A percentile compares a stretch with the other conserved stretches of the same genome.
Conservation (phyloP, 2,888 invertebrate species). For the Lepidochrysops patricia region DNA sequence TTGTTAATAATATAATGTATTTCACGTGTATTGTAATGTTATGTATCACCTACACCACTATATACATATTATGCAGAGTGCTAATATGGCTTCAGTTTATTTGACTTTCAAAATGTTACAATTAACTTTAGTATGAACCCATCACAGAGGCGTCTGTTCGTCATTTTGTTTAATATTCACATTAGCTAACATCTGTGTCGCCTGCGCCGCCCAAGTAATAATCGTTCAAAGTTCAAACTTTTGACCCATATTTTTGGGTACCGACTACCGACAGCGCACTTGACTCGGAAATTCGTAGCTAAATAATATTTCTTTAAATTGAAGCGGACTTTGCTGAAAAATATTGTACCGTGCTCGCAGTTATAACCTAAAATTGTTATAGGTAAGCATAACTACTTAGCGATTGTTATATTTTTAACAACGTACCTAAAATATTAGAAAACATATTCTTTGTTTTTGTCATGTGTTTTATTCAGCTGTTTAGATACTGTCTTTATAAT, state of each 20-base stretch:
- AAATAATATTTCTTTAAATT: neutral
- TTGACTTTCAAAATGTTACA: no score
- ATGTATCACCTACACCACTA: no score
- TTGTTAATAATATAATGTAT: no score
- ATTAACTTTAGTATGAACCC: neutral
- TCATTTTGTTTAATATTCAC: neutral
- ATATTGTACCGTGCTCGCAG: neutral
- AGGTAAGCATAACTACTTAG: no score
- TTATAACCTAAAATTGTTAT: no score
- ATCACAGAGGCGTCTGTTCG: neutral
- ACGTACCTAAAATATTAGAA: no score
- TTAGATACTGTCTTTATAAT: no score
- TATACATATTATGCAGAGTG: no score
- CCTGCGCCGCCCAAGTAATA: slow-evolving; percentile 4
- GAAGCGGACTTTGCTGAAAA: neutral
- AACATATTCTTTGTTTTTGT: no score
- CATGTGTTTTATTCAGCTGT: no score
- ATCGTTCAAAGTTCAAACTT: slow-evolving; percentile 15
- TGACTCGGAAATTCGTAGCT: slow-evolving; percentile 4
- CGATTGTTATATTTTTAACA: no score
- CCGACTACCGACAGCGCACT: slow-evolving; percentile 9
- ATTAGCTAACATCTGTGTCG: neutral
- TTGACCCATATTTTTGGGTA: slow-evolving; percentile 13
- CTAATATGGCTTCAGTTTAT: neutral
- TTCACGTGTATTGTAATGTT: no score